Evolutionary conservation across 2,797 vertebrate genomes (phyloP).

Genomic region (Hephaestus fuliginosus): DNA sequence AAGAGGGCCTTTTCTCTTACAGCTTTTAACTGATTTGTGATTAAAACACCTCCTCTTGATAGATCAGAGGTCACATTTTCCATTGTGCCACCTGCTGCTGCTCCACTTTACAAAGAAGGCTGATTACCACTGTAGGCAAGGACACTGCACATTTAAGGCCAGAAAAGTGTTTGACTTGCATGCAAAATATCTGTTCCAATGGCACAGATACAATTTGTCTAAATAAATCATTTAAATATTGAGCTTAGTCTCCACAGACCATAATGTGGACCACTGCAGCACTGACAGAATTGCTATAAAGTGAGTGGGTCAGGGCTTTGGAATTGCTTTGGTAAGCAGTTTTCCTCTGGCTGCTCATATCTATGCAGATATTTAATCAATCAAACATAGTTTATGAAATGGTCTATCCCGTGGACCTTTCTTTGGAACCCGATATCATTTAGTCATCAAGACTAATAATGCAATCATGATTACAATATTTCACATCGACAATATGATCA

Average conservation of each 20-base stretch:
- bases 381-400: neutral
- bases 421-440: neutral
- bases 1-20: slow-evolving; percentile 17
- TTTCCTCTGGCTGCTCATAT: slow-evolving; percentile 20
- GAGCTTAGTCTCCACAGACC: slow-evolving; percentile 26
- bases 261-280: slow-evolving; percentile 48
- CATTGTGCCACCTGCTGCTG: slow-evolving; percentile 14
- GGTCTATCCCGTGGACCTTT: neutral
- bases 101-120: slow-evolving; percentile 26
- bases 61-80: slow-evolving; percentile 44
- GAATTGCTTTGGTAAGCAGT: slow-evolving; percentile 15
- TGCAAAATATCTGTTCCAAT: slow-evolving; percentile 16
- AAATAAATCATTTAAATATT: slow-evolving; percentile 38
- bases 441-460: neutral
- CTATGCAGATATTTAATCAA: slow-evolving; percentile 7
- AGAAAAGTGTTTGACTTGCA: slow-evolving; percentile 14
- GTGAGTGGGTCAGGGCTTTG: neutral
- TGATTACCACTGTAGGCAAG: slow-evolving; percentile 18
- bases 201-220: slow-evolving; percentile 35
- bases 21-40: slow-evolving; percentile 49
- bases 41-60: slow-evolving; percentile 44
- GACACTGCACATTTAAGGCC: neutral
- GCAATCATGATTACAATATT: neutral
- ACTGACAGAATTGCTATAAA: slow-evolving; percentile 45
- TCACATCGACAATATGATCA: neutral